phyloP scores from a whole-genome alignment of 2,888 invertebrate species.

The Pristionchus mayeri region DNA sequence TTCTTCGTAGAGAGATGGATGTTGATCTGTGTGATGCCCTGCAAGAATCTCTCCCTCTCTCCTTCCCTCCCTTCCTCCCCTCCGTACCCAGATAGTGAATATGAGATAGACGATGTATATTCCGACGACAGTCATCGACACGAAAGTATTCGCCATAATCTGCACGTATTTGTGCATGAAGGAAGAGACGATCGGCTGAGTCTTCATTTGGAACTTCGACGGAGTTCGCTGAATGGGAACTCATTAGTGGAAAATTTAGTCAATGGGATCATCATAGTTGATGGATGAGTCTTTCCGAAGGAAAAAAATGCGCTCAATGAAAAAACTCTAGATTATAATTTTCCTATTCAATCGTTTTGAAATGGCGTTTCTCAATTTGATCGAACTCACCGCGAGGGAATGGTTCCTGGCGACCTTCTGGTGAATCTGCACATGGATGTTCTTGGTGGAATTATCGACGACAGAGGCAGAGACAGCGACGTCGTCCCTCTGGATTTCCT shows the following conservation, averaged over 20 bases:
- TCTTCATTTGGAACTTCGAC: slow-evolving; percentile 74
- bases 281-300: no score
- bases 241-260: neutral
- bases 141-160: slow-evolving; percentile 62
- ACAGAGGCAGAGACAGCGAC: slow-evolving; percentile 54
- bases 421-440: slow-evolving; percentile 26
- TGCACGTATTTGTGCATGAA: slow-evolving; percentile 65
- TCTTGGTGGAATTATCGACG: slow-evolving; percentile 26
- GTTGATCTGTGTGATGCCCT: slow-evolving; percentile 72
- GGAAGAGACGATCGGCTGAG: slow-evolving; percentile 70
- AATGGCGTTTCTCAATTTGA: neutral
- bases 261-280: no score
- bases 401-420: slow-evolving; percentile 47
- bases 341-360: neutral
- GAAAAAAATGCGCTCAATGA: no score
- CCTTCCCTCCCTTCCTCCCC: no score
- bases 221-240: slow-evolving; percentile 66
- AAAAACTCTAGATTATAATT: neutral
- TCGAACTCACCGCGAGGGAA: slow-evolving; percentile 49
- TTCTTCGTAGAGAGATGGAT: slow-evolving; percentile 72
- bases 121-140: slow-evolving; percentile 66
- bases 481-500: slow-evolving; percentile 63
- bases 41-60: neutral
- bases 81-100: slow-evolving; percentile 66
- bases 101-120: slow-evolving; percentile 69